These are phyloP conservation scores for Boulengeromyrus knoepffleri DNA, from an alignment of 2,113 vertebrate species.

Conservation along the genomic window DNA sequence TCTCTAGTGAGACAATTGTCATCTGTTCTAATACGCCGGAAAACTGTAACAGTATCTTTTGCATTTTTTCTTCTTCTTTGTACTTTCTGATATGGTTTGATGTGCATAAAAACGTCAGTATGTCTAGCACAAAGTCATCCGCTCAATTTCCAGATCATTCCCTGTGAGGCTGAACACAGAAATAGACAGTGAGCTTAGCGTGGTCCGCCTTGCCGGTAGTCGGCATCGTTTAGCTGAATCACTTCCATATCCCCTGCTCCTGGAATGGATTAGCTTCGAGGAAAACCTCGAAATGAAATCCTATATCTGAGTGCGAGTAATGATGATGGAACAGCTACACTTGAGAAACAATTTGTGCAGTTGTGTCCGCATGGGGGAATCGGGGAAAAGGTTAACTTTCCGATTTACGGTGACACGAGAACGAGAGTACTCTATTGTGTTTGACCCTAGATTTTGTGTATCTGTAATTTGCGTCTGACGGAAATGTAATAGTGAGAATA, in stretches of 20 bases:
- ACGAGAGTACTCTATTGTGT: slow-evolving; percentile 38
- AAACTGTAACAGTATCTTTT: background rate
- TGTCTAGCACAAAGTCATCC: background rate
- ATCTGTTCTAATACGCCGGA: background rate
- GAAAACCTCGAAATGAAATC: background rate
- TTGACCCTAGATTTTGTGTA: slow-evolving; percentile 19
- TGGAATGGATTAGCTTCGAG: background rate
- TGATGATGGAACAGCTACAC: background rate
- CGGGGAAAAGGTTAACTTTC: slow-evolving; percentile 37
- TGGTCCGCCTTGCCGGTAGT: background rate
- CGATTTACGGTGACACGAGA: slow-evolving; percentile 44
- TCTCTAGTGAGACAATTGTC: background rate
- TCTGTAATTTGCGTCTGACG: slow-evolving; percentile 53
- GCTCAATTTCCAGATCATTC: background rate
- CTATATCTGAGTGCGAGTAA: background rate
- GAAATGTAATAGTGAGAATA: slow-evolving; percentile 54
- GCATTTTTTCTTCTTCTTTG: background rate
- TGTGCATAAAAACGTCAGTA: background rate
- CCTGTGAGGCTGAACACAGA: background rate
- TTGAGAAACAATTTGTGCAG: slow-evolving; percentile 12
- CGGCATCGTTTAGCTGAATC: background rate
- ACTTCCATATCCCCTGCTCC: background rate
- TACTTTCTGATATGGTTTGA: background rate
- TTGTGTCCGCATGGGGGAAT: background rate
- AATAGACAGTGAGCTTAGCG: background rate